phyloP scores from a whole-genome alignment of 23 tunicate species.

The Halocynthia aurantium region DNA sequence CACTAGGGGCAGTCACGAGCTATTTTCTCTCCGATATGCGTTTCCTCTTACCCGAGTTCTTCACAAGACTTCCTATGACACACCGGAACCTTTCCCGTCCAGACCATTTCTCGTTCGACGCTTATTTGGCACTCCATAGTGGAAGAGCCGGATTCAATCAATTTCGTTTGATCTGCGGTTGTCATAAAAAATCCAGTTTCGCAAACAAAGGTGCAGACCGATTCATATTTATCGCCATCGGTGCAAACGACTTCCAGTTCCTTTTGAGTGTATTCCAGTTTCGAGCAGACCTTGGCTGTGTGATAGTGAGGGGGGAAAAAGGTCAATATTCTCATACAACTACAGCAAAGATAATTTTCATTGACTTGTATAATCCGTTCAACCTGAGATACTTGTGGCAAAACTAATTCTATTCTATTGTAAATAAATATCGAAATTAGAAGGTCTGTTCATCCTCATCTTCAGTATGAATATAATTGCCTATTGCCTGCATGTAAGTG shows the following conservation, averaged over 20 bases:
- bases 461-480: too few relatives aligned
- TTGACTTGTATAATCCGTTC: too few relatives aligned
- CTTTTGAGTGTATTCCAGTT: background rate
- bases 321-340: too few relatives aligned
- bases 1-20: background rate
- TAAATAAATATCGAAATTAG: too few relatives aligned
- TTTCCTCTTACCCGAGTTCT: slow-evolving; percentile 3
- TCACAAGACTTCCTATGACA: slow-evolving; percentile 16
- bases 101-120: slow-evolving; percentile 1
- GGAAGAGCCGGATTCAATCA: background rate
- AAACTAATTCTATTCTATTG: too few relatives aligned
- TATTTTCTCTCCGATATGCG: background rate
- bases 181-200: slow-evolving; percentile 6
- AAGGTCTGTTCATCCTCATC: too few relatives aligned
- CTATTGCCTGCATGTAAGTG: too few relatives aligned
- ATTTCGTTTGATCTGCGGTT: background rate
- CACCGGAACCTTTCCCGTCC: slow-evolving; percentile 5
- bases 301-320: too few relatives aligned
- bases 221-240: slow-evolving; percentile 7
- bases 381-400: too few relatives aligned
- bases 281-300: slow-evolving; percentile 11
- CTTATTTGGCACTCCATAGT: slow-evolving; percentile 5
- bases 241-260: background rate
- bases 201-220: background rate
- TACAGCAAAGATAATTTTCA: too few relatives aligned